Percentiles rank a stretch among this genome's conserved stretches.
These are phyloP conservation scores for Tribolium castaneum DNA, from an alignment of 1,140 invertebrate genomes.

Conservation along the genomic window DNA sequence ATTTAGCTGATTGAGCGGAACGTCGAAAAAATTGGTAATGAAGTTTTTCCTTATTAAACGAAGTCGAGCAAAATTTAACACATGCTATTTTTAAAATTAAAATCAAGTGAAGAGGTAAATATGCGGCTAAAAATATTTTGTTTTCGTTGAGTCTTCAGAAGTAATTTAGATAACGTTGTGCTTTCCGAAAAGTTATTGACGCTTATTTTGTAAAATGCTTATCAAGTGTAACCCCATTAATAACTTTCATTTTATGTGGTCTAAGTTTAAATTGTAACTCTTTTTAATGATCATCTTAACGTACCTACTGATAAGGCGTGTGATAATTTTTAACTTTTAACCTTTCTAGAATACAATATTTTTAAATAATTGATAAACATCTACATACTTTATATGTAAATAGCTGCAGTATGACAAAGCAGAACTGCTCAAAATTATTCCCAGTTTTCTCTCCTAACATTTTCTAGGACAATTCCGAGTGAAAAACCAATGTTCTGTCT, in stretches of 20 bases:
- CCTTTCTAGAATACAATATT: background rate
- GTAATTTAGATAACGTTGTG: background rate
- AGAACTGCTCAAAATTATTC: background rate
- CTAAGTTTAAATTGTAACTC: no score
- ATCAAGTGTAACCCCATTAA: no score
- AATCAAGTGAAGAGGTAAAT: no score
- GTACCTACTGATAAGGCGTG: background rate
- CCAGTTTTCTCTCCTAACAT: background rate
- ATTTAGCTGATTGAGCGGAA: constrained; percentile 11
- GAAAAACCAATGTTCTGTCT: no score
- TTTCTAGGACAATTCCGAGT: background rate
- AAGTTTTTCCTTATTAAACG: constrained; percentile 4
- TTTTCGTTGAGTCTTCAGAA: background rate
- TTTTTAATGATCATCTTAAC: background rate
- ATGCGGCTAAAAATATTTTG: no score
- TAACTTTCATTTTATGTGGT: no score
- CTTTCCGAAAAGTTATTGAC: background rate
- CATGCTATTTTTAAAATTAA: background rate
- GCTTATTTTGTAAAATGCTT: no score
- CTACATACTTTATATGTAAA: background rate
- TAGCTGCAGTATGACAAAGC: background rate
- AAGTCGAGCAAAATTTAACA: background rate
- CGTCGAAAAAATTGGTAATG: constrained; percentile 10
- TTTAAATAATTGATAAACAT: background rate
- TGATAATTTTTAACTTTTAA: background rate